Percentiles rank a stretch among this genome's conserved stretches.
Conservation (phyloP, 1,140 invertebrate species). For the Hylaeus volcanicus region DNA sequence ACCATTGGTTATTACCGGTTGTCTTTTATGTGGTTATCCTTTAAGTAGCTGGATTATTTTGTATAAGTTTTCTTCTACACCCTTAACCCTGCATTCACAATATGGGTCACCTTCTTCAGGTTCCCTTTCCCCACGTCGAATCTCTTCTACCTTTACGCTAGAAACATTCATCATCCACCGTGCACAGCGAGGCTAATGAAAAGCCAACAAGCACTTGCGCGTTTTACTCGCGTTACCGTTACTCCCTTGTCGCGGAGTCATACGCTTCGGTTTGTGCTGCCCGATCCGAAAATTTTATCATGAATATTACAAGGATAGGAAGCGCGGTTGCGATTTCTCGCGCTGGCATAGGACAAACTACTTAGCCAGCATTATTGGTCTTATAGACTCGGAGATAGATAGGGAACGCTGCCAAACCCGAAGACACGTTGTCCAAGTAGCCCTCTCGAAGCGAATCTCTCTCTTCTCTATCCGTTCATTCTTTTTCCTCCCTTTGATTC, state of each 20-base stretch:
- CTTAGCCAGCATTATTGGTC: conserved; percentile 53
- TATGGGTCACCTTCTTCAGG: background rate
- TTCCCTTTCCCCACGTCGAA: background rate
- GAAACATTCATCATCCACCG: background rate
- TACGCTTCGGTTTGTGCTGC: background rate
- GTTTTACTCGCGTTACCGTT: background rate
- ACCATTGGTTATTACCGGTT: too few species aligned
- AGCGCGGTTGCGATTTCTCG: conserved; percentile 50
- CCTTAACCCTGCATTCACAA: too few species aligned
- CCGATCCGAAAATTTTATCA: conserved; percentile 49
- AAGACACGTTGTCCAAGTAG: conserved; percentile 30
- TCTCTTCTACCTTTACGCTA: conserved; percentile 23
- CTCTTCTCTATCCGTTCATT: background rate
- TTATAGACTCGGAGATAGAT: conserved; percentile 53
- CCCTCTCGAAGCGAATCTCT: conserved; percentile 45
- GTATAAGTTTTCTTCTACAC: too few species aligned
- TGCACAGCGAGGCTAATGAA: conserved; percentile 1
- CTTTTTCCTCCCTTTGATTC: conserved; percentile 28
- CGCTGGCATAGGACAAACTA: conserved; percentile 36
- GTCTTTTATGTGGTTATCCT: too few species aligned
- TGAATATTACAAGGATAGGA: conserved; percentile 56
- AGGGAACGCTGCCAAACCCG: conserved; percentile 31
- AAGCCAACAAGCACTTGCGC: background rate
- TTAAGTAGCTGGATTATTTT: too few species aligned
- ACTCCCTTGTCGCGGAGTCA: background rate